Evolutionary conservation across 1,140 invertebrate genomes (phyloP).

Genomic region (Coptotermes formosanus): DNA sequence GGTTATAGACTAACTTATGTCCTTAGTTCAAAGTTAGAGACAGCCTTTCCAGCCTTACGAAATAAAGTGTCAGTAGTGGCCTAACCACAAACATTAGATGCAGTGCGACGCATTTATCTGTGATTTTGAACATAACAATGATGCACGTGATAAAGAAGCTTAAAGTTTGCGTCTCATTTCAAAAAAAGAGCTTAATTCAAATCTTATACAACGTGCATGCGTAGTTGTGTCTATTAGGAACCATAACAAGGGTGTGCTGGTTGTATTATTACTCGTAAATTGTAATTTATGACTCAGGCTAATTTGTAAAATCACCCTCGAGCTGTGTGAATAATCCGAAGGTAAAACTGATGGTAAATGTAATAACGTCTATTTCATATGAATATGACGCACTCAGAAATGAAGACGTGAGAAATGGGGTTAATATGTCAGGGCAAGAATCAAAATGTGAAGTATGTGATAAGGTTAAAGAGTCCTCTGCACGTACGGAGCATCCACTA

Average conservation of each 20-base stretch:
- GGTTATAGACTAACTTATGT: too few relatives aligned
- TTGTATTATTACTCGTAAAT: background rate
- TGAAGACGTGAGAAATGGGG: constrained; percentile 11
- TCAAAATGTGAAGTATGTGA: constrained; percentile 15
- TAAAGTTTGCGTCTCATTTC: too few relatives aligned
- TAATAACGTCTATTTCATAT: background rate
- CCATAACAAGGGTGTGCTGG: background rate
- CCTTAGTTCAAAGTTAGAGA: too few relatives aligned
- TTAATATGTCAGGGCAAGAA: background rate
- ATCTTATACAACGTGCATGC: too few relatives aligned
- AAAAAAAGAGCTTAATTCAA: too few relatives aligned
- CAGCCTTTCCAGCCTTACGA: too few relatives aligned
- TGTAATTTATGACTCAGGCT: background rate
- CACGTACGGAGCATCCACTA: background rate
- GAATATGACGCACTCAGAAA: background rate
- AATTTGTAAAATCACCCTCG: background rate
- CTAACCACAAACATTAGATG: too few relatives aligned
- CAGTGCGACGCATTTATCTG: too few relatives aligned
- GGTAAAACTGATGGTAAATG: background rate
- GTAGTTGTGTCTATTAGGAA: too few relatives aligned
- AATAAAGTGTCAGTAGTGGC: too few relatives aligned
- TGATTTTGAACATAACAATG: too few relatives aligned
- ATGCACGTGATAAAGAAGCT: too few relatives aligned
- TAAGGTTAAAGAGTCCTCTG: background rate
- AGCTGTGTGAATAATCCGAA: background rate